Conservation (phyloP, 2,888 invertebrate species). For the Philaethria dido region DNA sequence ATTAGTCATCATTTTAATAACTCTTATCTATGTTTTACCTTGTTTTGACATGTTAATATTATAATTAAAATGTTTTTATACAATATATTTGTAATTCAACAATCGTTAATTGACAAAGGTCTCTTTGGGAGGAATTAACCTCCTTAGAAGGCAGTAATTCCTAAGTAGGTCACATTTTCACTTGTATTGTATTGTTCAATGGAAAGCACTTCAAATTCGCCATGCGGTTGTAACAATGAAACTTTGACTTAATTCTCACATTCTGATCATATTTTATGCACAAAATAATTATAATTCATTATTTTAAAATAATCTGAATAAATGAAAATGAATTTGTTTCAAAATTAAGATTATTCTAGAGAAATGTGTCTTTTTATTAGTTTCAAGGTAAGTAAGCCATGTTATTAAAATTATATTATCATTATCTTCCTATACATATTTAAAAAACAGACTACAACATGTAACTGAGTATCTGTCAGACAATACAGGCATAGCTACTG, state of each 20-base stretch:
- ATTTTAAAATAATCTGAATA: neutral
- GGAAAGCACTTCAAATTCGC: conserved; percentile 17
- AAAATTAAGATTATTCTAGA: too few relatives aligned
- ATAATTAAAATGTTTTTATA: neutral
- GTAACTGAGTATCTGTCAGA: too few relatives aligned
- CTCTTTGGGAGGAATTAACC: conserved; percentile 20
- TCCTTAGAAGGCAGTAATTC: conserved; percentile 38
- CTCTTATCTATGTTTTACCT: neutral
- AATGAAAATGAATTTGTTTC: neutral
- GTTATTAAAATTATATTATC: too few relatives aligned
- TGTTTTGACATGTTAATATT: neutral
- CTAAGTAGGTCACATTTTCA: conserved; percentile 34
- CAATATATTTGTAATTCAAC: neutral
- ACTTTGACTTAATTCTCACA: neutral
- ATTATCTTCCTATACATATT: too few relatives aligned
- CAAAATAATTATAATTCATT: too few relatives aligned
- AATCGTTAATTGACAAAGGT: conserved; percentile 3
- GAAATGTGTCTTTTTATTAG: too few relatives aligned
- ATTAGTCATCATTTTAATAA: conserved; percentile 19
- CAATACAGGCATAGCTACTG: too few relatives aligned
- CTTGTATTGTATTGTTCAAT: conserved; percentile 21
- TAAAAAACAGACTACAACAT: too few relatives aligned
- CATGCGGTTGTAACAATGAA: conserved; percentile 5
- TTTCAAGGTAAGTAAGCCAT: too few relatives aligned
- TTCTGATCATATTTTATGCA: neutral